A percentile compares a stretch with the other conserved stretches of the same genome.
phyloP scores from a whole-genome alignment of 2,797 vertebrate genomes.

The Lepus townsendii region DNA sequence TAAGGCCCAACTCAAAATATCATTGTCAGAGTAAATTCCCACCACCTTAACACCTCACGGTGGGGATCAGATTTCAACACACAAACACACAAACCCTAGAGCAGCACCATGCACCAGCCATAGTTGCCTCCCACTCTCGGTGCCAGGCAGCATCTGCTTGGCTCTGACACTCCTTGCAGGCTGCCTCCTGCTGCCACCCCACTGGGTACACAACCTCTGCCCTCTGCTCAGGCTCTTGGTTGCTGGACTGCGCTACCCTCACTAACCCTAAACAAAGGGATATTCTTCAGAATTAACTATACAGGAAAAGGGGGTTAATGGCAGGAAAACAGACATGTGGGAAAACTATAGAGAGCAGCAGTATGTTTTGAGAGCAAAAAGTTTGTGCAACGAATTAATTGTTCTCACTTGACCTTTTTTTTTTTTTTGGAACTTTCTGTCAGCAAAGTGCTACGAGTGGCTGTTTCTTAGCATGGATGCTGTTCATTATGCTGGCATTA shows the following conservation, averaged over 20 bases:
- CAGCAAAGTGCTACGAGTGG: not conserved
- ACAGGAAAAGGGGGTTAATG: not conserved
- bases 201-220: not conserved
- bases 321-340: rapidly evolving
- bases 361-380: not conserved
- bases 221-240: not conserved
- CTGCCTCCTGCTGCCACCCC: rapidly evolving
- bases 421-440: not conserved
- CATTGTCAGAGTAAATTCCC: too few species aligned
- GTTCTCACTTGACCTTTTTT: not conserved
- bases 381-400: not conserved
- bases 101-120: too few species aligned
- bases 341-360: not conserved
- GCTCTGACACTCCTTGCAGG: rapidly evolving
- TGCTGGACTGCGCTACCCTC: rapidly evolving
- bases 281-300: not conserved
- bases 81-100: too few species aligned
- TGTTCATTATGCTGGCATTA: not conserved
- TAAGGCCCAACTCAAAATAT: too few species aligned
- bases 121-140: too few species aligned
- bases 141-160: rapidly evolving
- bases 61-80: too few species aligned
- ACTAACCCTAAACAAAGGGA: rapidly evolving
- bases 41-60: too few species aligned
- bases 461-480: not conserved